Percentiles rank a stretch among this genome's conserved stretches.
Evolutionary conservation across 2,888 invertebrate species (phyloP).

Genomic region (Pachliopta kotzebuea): DNA sequence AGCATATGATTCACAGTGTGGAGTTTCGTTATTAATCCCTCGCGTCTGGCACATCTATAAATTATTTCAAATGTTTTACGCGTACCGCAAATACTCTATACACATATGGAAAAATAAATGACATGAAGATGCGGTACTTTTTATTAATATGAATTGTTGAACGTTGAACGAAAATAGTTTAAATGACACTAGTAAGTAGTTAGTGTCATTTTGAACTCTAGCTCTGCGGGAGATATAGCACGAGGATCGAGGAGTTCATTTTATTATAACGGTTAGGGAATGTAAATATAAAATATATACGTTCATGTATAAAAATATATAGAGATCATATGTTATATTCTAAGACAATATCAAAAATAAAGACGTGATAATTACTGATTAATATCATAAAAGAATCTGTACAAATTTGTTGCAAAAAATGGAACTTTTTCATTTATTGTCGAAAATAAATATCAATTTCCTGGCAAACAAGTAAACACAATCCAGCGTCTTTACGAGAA

Average conservation of each 20-base stretch:
- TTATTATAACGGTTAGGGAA: constrained; percentile 36
- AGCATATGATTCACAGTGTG: constrained; percentile 54
- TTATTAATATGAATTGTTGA: constrained; percentile 21
- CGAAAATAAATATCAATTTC: background rate
- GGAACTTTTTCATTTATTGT: background rate
- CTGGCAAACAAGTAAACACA: background rate
- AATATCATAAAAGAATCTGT: too few relatives aligned
- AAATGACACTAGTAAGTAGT: constrained; percentile 17
- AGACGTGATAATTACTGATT: too few relatives aligned
- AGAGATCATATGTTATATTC: too few relatives aligned
- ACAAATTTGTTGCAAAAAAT: too few relatives aligned
- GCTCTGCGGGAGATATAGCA: constrained; percentile 62
- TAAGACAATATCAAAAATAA: too few relatives aligned
- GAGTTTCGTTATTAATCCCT: constrained; percentile 45
- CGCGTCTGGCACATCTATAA: constrained; percentile 46
- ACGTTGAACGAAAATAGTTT: constrained; percentile 22
- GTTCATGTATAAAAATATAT: too few relatives aligned
- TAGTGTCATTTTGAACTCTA: constrained; percentile 28
- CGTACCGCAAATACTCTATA: constrained; percentile 33
- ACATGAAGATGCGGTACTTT: constrained; percentile 9
- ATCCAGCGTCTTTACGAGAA: constrained; percentile 7
- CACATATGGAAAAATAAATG: constrained; percentile 30
- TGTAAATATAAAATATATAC: constrained; percentile 13
- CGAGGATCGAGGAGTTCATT: constrained; percentile 41
- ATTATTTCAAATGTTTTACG: constrained; percentile 41